A percentile compares a stretch with the other conserved stretches of the same genome.
Evolutionary conservation across 2,797 vertebrate genomes (phyloP).

Genomic region (Chloroceryle amazona): DNA sequence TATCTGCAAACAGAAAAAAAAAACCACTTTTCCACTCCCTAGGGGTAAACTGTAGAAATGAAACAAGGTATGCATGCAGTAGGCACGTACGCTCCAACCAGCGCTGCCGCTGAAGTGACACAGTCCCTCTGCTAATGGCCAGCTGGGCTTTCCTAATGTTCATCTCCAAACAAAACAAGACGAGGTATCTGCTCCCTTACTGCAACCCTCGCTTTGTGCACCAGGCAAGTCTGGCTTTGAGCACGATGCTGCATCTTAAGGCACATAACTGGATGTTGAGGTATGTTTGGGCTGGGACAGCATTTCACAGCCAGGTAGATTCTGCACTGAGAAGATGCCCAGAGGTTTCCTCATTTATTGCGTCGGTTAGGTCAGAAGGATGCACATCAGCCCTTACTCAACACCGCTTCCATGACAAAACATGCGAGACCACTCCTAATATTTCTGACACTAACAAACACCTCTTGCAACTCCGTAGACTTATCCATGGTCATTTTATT

Average conservation of each 20-base stretch:
- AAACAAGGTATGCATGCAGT: accelerated
- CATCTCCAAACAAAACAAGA: not conserved
- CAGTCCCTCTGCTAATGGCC: accelerated
- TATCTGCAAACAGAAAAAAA: not conserved
- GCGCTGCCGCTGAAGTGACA: not conserved
- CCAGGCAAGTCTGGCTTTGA: not conserved
- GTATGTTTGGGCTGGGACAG: not conserved
- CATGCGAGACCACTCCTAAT: accelerated
- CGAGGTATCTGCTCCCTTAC: not conserved
- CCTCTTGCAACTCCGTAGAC: not conserved
- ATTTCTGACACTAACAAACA: not conserved
- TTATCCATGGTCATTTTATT: not conserved
- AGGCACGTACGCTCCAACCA: accelerated
- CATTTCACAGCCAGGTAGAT: not conserved
- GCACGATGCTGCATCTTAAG: not conserved
- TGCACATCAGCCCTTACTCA: accelerated
- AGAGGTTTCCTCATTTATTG: not conserved
- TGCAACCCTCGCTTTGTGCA: too few relatives aligned
- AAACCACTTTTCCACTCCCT: not conserved
- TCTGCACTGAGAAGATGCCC: not conserved
- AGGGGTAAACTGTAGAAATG: not conserved
- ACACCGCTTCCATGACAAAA: accelerated
- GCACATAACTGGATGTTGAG: accelerated
- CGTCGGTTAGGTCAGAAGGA: not conserved
- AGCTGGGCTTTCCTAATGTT: accelerated